These are phyloP conservation scores for Alcedo atthis DNA, from an alignment of 2,797 vertebrate species.

Conservation along the genomic window DNA sequence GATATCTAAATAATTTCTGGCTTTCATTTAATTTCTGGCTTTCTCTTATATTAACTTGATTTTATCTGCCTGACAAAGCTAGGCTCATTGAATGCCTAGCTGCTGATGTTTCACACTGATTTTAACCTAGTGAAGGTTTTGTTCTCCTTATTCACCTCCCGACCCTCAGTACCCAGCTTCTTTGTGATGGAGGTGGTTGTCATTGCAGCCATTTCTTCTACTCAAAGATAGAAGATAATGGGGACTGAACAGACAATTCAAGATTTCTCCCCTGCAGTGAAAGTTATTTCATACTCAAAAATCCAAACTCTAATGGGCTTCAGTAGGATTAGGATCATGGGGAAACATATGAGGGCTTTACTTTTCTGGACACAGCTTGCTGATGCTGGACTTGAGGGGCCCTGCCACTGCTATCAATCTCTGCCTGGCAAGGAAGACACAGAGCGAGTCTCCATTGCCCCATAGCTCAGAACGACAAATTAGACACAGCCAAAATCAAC, in stretches of 20 bases:
- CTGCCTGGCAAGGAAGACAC: neutral
- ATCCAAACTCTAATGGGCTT: neutral
- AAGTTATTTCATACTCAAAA: neutral
- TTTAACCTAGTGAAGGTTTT: neutral
- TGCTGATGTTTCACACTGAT: neutral
- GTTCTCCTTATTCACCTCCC: neutral
- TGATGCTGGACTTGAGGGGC: neutral
- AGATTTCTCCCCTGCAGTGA: neutral
- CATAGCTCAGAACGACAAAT: neutral
- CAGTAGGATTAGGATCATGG: neutral
- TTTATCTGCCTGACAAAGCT: neutral
- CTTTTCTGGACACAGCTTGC: neutral
- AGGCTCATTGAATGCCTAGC: neutral
- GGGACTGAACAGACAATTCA: neutral
- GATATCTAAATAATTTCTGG: neutral
- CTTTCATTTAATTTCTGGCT: neutral
- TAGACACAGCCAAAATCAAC: neutral
- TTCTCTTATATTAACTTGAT: neutral
- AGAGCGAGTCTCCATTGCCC: accelerated
- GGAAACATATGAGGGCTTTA: neutral
- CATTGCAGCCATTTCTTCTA: neutral
- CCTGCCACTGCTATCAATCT: neutral
- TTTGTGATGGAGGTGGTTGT: neutral
- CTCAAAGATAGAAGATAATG: neutral
- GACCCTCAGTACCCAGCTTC: neutral